Evolutionary conservation across 2,797 vertebrate genomes (phyloP).

Genomic region (Coregonus suidteri): DNA sequence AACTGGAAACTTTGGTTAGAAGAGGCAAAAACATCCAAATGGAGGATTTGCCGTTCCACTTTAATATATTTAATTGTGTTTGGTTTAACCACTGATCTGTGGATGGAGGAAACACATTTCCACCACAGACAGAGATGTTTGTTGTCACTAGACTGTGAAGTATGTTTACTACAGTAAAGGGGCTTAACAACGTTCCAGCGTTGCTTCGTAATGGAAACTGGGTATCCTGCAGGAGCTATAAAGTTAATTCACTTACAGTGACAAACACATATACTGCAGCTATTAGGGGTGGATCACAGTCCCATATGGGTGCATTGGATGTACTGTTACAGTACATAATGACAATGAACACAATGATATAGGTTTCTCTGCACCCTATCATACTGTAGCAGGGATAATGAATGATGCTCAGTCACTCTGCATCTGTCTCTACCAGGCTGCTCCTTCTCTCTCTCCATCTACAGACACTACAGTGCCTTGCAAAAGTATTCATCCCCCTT

Average conservation of each 20-base stretch:
- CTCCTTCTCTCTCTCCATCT: no score
- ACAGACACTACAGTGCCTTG: no score
- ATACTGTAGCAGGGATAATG: no score
- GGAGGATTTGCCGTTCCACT: not conserved
- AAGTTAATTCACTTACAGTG: constrained; percentile 50
- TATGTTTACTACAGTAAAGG: constrained; percentile 48
- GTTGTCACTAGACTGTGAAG: constrained; percentile 20
- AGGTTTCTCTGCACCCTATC: no score
- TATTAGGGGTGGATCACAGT: no score
- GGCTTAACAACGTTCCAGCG: constrained; percentile 59
- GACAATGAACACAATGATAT: no score
- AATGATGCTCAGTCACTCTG: no score
- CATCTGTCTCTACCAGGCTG: no score
- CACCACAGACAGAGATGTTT: not conserved
- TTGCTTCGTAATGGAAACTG: constrained; percentile 57
- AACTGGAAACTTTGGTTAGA: not conserved
- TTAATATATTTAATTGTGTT: not conserved
- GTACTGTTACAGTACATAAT: not conserved
- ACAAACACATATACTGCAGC: constrained; percentile 24
- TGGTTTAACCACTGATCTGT: not conserved
- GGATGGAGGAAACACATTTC: not conserved
- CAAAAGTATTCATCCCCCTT: no score
- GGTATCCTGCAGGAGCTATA: constrained; percentile 61
- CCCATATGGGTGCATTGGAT: no score
- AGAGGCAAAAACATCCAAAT: not conserved